Evolutionary conservation across 1,140 invertebrate species (phyloP), one percentile per base, ranked within the genome.

Genomic region (Gonatopus flavifemur): DNA sequence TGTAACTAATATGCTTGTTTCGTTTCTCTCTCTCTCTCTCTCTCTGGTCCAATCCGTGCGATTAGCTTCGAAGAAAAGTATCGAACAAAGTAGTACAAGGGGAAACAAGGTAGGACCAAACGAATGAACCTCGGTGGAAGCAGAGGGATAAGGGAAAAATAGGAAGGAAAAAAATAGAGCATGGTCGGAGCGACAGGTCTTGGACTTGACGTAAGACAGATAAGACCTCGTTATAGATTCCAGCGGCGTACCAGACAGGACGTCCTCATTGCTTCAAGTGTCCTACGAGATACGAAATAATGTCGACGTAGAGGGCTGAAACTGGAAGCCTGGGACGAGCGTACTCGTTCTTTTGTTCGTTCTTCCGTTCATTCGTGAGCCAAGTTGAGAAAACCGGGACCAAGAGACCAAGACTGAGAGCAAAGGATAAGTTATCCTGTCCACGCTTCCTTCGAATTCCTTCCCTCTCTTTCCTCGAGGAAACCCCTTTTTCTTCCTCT

Each of bases 241-340:
- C 61, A 44, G 48, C 50, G 52, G 66, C 61, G 58, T 52, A 30
- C 54, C 24, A 48, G 51, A 50, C 62, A 67, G 69, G 66, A 70
- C 62, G 55, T 71, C 60, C 69, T 71, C 64, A 65, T 71, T 71
- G 70, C 57, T 52, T 53, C 44, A 64, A 69, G 67, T 66, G 66
- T 71, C 66, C 66, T 70, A 59, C 54, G 49, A 63, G 60, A 70
- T 65, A 70, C 52, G 57, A 72, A 69, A 66, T 67, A 63, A 69
- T 56, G 59, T 62, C 52, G 52, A 49, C 59, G 61, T 57, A 58
- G 49, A 18, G 12, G 32, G 37, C 10, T n/a, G n/a, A n/a, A n/a
- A n/a, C n/a, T n/a, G n/a, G n/a, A n/a, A n/a, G n/a, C n/a, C n/a
- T n/a, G n/a, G n/a, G n/a, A n/a, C n/a, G n/a, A 13, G 15, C 30